Base-by-base conservation (phyloP, 1,140 invertebrate genomes). In the Macrotrachela quadricornifera region DNA sequence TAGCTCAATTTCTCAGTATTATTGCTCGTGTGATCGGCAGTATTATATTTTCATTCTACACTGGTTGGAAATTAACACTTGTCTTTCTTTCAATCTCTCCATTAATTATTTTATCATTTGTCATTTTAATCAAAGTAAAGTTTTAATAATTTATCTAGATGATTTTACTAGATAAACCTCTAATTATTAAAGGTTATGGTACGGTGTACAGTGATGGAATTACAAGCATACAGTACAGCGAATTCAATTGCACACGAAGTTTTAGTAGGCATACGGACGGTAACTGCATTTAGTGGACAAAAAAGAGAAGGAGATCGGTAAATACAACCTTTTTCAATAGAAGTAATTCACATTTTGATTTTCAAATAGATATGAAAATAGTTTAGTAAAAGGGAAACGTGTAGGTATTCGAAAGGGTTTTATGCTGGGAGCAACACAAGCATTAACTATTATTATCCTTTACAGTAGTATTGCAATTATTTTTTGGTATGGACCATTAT, bases 1-100 rank as follows among this genome's bases (percentile, higher is more conserved):
- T 86, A 15, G 79, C 78, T 6, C 79, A 80, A 49, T 80, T 87
- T 58, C 64, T 83, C n/a, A 66, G 69, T 52, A 64, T 62, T 61
- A 46, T 62, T 0, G 53, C 62, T 16, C 59, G 59, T 6, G 65
- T 62, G 54, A 15, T 69, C 10, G 58, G 62, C 38, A 64, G 66
- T 6, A 62, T 68, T 49, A 51, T 63, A 21, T 58, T 62, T 14
- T 66, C 64, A 2, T 70, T 70, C 60, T 44, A 59, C 1, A 63
- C 64, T 52, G 66, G 67, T 14, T 70, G 68, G 68, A 66, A 69
- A 50, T 58, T 70, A 14, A 64, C 66, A 0, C 55, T 70, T 2
- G 65, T 69, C 1, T 66, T 68, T 41, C 47, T 67, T 11, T 61
- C 68, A 10, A 61, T 66, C 6, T 63, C 61, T 46, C 68, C 68